Base-by-base conservation (phyloP, 2,113 vertebrate species). In the Dicrurus megarhynchus region DNA sequence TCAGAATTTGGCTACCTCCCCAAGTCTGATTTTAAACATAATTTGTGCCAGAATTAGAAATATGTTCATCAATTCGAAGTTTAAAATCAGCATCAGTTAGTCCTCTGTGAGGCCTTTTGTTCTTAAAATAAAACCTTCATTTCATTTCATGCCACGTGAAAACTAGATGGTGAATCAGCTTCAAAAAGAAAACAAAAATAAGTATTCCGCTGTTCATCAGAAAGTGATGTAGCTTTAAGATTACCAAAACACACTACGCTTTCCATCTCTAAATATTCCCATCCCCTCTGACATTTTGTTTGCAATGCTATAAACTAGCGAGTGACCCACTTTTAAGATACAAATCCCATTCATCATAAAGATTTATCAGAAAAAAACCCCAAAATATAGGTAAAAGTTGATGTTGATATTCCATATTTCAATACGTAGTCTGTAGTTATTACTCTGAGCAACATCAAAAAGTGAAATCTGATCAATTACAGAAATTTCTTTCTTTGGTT, bases 291-390 rank as follows among this genome's bases (percentile, higher is more conserved):
- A 88, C 49, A 93, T 92, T 73, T 82, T 89, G 41, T 90, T 94
- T 82, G 86, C 69, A 92, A 49, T 11, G 3, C 33, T 85, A 93
- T 35, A 91, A 94, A 84, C 22, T 47, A 84, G 53, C 10, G 7
- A 94, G 80, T 78, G 74, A 86, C 74, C 76, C 88, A 90, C 33
- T 97, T 98, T 67, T 61, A 83, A 90, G 67, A 55, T 49, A 23
- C 37, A 84, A 95, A 59, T 95, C 42, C 71, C 30, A 84, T 69
- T 87, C 69, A 23, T 50, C 60, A 78, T 90, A 75, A 91, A 92
- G 77, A 91, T 93, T 96, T 87, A 96, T 78, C 52, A 96, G 28
- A 28, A 28, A 70, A 56, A 26, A 17, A 2, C 0, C 2, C 5
- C 18, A n/a, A 33, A 91, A 80, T 32, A 87, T 2, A 60, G 11